Percentiles rank a stretch among this genome's conserved stretches.
These are phyloP conservation scores for Scaptomyza tumidula DNA, from an alignment of 2,888 invertebrate species.

Conservation along the genomic window DNA sequence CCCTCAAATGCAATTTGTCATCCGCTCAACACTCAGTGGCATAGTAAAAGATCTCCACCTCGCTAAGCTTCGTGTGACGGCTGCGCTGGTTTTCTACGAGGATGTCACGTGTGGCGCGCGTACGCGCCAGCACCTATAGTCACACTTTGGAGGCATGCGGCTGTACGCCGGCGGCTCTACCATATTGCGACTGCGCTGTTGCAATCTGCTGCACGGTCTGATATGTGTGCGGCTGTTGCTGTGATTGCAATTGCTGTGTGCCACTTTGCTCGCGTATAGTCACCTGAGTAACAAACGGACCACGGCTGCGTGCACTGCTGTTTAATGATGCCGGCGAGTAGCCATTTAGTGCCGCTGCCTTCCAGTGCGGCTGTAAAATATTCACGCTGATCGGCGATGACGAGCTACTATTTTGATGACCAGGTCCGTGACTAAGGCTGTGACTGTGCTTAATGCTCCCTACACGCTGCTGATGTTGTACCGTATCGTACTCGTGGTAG, in stretches of 20 bases:
- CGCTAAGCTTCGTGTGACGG: constrained; percentile 48
- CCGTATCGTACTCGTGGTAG: constrained; percentile 93
- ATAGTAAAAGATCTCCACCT: constrained; percentile 80
- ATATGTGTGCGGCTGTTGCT: constrained; percentile 75
- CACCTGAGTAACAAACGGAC: constrained; percentile 88
- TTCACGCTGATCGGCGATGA: constrained; percentile 78
- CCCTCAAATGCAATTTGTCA: constrained; percentile 18
- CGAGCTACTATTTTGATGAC: constrained; percentile 51
- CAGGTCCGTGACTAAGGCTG: constrained; percentile 71
- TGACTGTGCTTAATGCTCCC: constrained; percentile 83
- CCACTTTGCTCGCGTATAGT: constrained; percentile 86
- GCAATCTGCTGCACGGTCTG: constrained; percentile 80
- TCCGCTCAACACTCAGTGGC: constrained; percentile 77
- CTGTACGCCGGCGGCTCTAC: constrained; percentile 75
- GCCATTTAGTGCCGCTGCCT: constrained; percentile 82
- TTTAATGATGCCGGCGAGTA: constrained; percentile 81
- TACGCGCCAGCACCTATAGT: constrained; percentile 84
- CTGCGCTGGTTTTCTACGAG: constrained; percentile 48
- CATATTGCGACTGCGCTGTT: constrained; percentile 65
- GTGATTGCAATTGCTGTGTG: constrained; percentile 53
- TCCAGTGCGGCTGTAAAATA: constrained; percentile 81
- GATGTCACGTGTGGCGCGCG: constrained; percentile 73
- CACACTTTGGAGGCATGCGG: constrained; percentile 85
- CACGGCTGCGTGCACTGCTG: constrained; percentile 85
- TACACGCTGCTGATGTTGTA: constrained; percentile 88